These are phyloP conservation scores for Mycalesis mineus DNA, from an alignment of 2,888 invertebrate genomes.

Conservation along the genomic window DNA sequence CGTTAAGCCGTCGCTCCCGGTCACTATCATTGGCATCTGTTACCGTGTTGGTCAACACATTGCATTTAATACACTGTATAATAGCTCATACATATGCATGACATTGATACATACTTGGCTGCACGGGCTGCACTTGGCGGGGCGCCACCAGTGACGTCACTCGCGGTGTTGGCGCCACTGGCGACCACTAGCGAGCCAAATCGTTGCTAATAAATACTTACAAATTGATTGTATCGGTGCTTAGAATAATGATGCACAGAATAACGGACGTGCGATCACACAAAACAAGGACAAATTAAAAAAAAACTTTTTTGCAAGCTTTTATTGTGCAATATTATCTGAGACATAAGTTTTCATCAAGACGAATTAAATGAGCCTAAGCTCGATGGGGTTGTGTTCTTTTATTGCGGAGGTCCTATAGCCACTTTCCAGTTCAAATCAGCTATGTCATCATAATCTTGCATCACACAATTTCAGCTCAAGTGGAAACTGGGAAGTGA, in stretches of 20 bases:
- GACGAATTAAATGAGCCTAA: too few relatives aligned
- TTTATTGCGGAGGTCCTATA: too few relatives aligned
- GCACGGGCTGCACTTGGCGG: slow-evolving; percentile 61
- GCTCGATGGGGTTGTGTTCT: too few relatives aligned
- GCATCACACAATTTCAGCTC: too few relatives aligned
- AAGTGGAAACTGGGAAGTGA: too few relatives aligned
- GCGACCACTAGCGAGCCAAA: slow-evolving; percentile 44
- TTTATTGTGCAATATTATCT: too few relatives aligned
- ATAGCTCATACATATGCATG: slow-evolving; percentile 29
- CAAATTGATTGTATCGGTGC: slow-evolving; percentile 1
- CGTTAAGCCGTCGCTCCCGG: too few relatives aligned
- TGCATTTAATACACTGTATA: neutral
- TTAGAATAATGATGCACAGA: neutral
- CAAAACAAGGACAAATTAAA: too few relatives aligned
- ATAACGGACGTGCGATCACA: neutral
- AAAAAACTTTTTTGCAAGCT: too few relatives aligned
- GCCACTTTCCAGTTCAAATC: too few relatives aligned
- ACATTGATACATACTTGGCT: slow-evolving; percentile 12
- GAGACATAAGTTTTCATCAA: too few relatives aligned
- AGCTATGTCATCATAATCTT: too few relatives aligned
- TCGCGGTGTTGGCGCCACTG: slow-evolving; percentile 71
- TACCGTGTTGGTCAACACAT: neutral
- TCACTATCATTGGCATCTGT: neutral
- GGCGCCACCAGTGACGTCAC: slow-evolving; percentile 69
- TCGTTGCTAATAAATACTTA: neutral